A percentile compares a stretch with the other conserved stretches of the same genome.
Conservation (phyloP, 2,797 vertebrate genomes). For the Thalassophryne amazonica region DNA sequence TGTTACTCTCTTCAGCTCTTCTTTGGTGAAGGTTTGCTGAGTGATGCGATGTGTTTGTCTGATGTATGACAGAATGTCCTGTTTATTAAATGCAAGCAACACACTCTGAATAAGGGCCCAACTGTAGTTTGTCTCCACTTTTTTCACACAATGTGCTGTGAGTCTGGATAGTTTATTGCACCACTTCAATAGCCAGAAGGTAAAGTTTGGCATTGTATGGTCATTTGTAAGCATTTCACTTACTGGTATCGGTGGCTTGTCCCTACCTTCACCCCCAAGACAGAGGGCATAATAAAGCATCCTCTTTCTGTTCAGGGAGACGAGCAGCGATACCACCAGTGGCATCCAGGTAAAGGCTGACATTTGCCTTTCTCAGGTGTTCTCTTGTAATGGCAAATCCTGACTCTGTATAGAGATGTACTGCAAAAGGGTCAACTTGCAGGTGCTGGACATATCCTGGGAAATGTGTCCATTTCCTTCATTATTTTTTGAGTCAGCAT, state of each 20-base stretch:
- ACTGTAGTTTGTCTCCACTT: slow-evolving; percentile 11
- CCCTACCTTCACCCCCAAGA: too few species aligned
- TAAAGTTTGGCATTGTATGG: neutral
- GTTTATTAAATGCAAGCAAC: slow-evolving; percentile 7
- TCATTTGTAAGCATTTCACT: slow-evolving; percentile 18
- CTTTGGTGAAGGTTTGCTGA: neutral
- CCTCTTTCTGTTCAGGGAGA: slow-evolving; percentile 1
- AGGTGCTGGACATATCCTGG: slow-evolving; percentile 20
- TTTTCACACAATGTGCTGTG: neutral
- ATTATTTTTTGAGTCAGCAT: slow-evolving; percentile 13
- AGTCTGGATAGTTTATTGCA: neutral
- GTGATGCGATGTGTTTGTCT: neutral
- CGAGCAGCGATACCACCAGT: slow-evolving; percentile 12
- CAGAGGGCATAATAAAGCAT: neutral
- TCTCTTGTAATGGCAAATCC: neutral
- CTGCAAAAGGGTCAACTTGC: slow-evolving; percentile 18
- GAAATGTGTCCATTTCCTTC: too few species aligned
- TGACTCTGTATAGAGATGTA: slow-evolving; percentile 17
- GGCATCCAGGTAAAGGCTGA: slow-evolving; percentile 8
- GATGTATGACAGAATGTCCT: neutral
- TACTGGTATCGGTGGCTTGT: slow-evolving; percentile 3
- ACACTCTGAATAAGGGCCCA: slow-evolving; percentile 6
- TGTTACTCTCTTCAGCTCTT: neutral
- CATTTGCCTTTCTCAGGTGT: neutral
- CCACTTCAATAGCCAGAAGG: slow-evolving; percentile 14